Conservation (phyloP, 2,797 vertebrate species). For the Dallia pectoralis region DNA sequence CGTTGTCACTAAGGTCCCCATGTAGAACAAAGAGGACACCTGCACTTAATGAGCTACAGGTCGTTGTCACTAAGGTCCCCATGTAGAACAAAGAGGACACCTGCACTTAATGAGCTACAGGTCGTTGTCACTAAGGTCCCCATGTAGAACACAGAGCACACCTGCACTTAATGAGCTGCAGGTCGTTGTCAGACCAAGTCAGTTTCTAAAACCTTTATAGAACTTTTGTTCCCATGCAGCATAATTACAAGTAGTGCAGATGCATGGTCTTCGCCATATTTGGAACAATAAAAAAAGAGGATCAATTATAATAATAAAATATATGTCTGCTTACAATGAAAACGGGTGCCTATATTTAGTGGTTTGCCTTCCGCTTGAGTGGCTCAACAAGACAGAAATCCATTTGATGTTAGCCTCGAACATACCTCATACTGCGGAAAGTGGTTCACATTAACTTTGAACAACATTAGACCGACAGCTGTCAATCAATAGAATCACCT, state of each 20-base stretch:
- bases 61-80: too few species aligned
- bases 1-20: too few species aligned
- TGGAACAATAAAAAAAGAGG: neutral
- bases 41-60: neutral
- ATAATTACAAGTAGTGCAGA: neutral
- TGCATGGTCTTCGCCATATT: neutral
- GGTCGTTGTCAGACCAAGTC: neutral
- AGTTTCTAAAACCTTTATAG: neutral
- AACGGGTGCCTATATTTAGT: neutral
- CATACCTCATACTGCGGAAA: neutral
- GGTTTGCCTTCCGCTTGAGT: too few species aligned
- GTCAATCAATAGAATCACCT: slow-evolving; percentile 30
- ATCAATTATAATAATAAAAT: too few species aligned
- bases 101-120: neutral
- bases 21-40: too few species aligned
- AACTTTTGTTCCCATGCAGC: neutral
- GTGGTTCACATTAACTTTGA: neutral
- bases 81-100: too few species aligned
- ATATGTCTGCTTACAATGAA: neutral
- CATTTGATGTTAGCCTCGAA: neutral
- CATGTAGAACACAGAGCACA: neutral
- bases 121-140: neutral
- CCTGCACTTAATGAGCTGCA: neutral
- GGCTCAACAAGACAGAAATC: neutral
- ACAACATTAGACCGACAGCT: slow-evolving; percentile 12